These are phyloP conservation scores for Gobio gobio DNA, from an alignment of 2,113 vertebrate species.

Conservation along the genomic window DNA sequence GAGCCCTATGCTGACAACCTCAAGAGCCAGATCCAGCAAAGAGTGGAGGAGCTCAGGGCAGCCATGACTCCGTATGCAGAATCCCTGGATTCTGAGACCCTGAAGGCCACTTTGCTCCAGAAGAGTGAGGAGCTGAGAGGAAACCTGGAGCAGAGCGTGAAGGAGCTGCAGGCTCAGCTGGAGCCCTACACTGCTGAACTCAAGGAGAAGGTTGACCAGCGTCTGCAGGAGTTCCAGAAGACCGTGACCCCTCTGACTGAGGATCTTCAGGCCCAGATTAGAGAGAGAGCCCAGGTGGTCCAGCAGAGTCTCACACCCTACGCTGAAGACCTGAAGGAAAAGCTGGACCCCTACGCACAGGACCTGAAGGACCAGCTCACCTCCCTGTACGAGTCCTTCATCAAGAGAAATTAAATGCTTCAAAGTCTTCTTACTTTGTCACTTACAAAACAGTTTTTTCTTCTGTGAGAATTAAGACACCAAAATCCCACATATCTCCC, in stretches of 20 bases:
- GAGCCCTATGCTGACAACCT: conserved; percentile 76
- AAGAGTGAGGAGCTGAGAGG: conserved; percentile 68
- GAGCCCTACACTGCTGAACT: conserved; percentile 66
- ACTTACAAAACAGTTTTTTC: not conserved
- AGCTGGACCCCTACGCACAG: conserved; percentile 67
- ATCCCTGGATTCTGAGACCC: conserved; percentile 61
- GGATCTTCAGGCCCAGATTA: conserved; percentile 65
- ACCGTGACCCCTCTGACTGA: conserved; percentile 67
- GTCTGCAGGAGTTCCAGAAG: conserved; percentile 70
- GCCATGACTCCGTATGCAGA: conserved; percentile 68
- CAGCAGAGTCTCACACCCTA: conserved; percentile 70
- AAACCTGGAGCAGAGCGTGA: conserved; percentile 66
- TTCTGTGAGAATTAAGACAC: not conserved
- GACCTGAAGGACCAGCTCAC: conserved; percentile 65
- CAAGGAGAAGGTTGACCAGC: conserved; percentile 67
- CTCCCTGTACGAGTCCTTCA: conserved; percentile 64
- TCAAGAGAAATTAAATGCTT: conserved; percentile 62
- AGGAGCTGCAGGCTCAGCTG: conserved; percentile 67
- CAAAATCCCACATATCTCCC: conserved; percentile 1
- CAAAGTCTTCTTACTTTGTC: not conserved
- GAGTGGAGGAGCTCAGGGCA: conserved; percentile 74
- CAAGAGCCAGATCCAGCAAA: conserved; percentile 76
- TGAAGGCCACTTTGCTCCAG: conserved; percentile 64
- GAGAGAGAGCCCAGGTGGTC: conserved; percentile 63
- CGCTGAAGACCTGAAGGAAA: conserved; percentile 63